Evolutionary conservation across 1,140 invertebrate genomes (phyloP), one percentile per base, ranked within the genome.

Genomic region (Cotesia vestalis): DNA sequence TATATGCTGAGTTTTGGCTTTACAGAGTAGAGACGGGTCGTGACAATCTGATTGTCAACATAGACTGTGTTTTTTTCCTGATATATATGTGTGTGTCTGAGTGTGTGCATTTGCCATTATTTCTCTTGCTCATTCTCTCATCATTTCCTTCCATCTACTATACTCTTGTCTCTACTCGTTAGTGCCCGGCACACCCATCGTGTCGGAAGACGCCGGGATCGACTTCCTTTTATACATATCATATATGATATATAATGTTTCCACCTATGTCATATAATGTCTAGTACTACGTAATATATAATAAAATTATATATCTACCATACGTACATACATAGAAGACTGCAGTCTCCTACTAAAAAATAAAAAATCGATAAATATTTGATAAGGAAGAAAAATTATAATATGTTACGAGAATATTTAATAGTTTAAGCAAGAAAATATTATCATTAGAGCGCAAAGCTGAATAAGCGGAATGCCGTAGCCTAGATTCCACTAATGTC

Each of bases 31-130:
- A 69, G 69, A 53, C 62, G 53, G 12, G 64, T 36, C 46, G 52
- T 57, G 69, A 36, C 66, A 73, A 73, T 76, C 73, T 46, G 36
- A 73, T 77, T 77, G 76, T 77, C 73, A 77, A 77, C 76, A 77
- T 27, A 27, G 52, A 46, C 40, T 9, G 27, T 62, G 60, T 62
- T 27, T 51, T 36, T 66, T 14, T 51, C n/a, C 17, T 20, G 12
- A 3, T 14, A 57, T 27, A 52, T 17, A 17, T 17, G 17, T 17
- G 17, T 55, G 27, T 57, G 9, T 8, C 11, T 55, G 57, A 11
- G 38, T 70, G 57, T 51, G 40, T 70, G 61, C 63, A n/a, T 63
- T 60, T 67, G 46, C 35, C 11, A 20, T 63, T 55, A 46, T 64
- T 66, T 51, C 53, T 72, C 70, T 46, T 46, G 40, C 11, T 46